A percentile compares a stretch with the other conserved stretches of the same genome.
Conservation (phyloP, 2,113 vertebrate species). For the Alouatta palliata region DNA sequence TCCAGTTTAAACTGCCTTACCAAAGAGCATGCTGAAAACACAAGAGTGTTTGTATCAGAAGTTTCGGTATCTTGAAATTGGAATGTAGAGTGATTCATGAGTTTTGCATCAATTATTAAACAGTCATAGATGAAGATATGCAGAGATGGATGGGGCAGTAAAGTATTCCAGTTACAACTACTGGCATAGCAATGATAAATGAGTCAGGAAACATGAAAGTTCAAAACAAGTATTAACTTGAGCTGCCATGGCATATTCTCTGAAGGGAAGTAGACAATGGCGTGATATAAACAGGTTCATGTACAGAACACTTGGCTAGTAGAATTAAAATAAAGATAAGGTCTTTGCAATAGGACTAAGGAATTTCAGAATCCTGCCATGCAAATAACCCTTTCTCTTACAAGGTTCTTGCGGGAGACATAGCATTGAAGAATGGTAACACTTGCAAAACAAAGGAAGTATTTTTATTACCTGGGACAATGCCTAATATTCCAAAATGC, state of each 20-base stretch:
- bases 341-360: neutral
- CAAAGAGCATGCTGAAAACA: neutral
- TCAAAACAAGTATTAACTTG: conserved; percentile 39
- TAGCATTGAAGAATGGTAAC: neutral
- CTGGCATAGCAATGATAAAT: conserved; percentile 56
- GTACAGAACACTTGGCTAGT: neutral
- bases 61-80: conserved; percentile 39
- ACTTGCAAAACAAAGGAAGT: neutral
- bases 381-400: neutral
- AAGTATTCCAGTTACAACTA: conserved; percentile 13
- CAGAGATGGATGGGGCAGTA: conserved; percentile 42
- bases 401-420: neutral
- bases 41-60: neutral
- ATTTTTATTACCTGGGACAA: neutral
- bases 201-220: conserved; percentile 48
- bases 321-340: neutral
- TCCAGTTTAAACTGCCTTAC: neutral
- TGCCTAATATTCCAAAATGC: neutral
- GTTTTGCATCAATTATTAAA: conserved; percentile 69
- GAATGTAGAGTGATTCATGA: conserved; percentile 62
- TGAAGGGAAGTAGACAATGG: neutral
- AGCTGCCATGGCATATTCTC: neutral
- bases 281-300: neutral
- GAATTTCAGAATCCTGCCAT: neutral
- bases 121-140: conserved; percentile 48